Percentiles rank a stretch among this genome's conserved stretches.
These are phyloP conservation scores for Pseudomugil tenellus DNA, from an alignment of 2,797 vertebrate genomes.

Conservation along the genomic window DNA sequence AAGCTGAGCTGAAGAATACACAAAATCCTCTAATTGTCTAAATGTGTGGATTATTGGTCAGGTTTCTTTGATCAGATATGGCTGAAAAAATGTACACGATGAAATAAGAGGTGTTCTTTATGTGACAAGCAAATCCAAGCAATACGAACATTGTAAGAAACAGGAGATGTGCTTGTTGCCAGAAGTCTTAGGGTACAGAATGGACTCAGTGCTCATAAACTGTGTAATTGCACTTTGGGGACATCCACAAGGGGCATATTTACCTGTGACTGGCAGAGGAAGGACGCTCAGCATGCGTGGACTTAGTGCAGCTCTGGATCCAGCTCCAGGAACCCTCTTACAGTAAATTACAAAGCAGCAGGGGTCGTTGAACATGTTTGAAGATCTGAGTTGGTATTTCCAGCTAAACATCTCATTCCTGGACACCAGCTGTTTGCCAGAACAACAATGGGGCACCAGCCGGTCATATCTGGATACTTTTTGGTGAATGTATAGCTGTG, in stretches of 20 bases:
- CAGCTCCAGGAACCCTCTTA: constrained; percentile 49
- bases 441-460: constrained; percentile 32
- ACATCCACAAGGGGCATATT: constrained; percentile 45
- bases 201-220: constrained; percentile 53
- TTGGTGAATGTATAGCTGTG: constrained; percentile 50
- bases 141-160: constrained; percentile 23
- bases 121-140: constrained; percentile 1
- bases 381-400: constrained; percentile 75
- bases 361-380: constrained; percentile 43
- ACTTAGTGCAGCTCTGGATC: constrained; percentile 23
- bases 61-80: constrained; percentile 8
- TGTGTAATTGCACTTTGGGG: constrained; percentile 22
- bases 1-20: constrained; percentile 30
- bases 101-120: constrained; percentile 1
- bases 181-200: constrained; percentile 25
- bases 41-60: constrained; percentile 18
- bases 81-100: constrained; percentile 15
- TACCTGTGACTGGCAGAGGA: constrained; percentile 45
- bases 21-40: constrained; percentile 19
- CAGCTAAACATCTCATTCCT: constrained; percentile 77
- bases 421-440: constrained; percentile 79
- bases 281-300: constrained; percentile 36
- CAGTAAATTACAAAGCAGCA: constrained; percentile 62
- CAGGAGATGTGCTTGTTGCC: constrained; percentile 15
- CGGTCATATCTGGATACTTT: constrained; percentile 47